These are phyloP conservation scores for Ectemnius cavifrons DNA, from an alignment of 2,888 invertebrate species.

Conservation along the genomic window DNA sequence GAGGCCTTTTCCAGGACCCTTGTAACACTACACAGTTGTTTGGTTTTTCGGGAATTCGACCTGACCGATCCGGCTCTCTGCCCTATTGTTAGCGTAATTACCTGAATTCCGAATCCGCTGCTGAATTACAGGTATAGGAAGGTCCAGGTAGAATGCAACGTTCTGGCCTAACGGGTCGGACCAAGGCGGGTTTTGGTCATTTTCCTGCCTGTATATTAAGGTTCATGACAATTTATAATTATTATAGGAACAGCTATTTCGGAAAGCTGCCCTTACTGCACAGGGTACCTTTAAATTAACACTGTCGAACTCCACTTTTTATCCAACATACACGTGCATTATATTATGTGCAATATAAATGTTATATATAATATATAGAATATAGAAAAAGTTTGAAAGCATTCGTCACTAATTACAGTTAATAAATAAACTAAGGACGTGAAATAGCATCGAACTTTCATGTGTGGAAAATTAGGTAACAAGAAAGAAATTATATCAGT, in stretches of 20 bases:
- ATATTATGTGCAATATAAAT: too few relatives aligned
- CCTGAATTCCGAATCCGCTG: neutral
- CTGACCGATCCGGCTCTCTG: neutral
- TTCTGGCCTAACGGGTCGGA: neutral
- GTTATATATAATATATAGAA: too few relatives aligned
- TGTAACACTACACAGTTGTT: neutral
- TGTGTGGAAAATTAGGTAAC: constrained; percentile 4
- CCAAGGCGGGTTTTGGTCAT: too few relatives aligned
- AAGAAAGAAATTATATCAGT: constrained; percentile 10
- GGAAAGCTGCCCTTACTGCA: too few relatives aligned
- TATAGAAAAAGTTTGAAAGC: too few relatives aligned
- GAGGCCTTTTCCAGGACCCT: neutral
- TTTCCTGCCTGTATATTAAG: too few relatives aligned
- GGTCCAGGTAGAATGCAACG: neutral
- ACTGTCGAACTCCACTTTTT: too few relatives aligned
- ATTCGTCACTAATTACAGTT: too few relatives aligned
- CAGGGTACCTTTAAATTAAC: too few relatives aligned
- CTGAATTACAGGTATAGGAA: neutral
- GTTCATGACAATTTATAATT: too few relatives aligned
- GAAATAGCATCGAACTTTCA: neutral
- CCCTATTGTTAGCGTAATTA: constrained; percentile 5
- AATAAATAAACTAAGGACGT: neutral
- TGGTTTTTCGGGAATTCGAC: neutral
- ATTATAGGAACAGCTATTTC: too few relatives aligned
- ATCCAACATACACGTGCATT: too few relatives aligned